These are phyloP conservation scores for Microcebus lehilahytsara DNA, from an alignment of 2,113 vertebrate genomes.

Conservation along the genomic window DNA sequence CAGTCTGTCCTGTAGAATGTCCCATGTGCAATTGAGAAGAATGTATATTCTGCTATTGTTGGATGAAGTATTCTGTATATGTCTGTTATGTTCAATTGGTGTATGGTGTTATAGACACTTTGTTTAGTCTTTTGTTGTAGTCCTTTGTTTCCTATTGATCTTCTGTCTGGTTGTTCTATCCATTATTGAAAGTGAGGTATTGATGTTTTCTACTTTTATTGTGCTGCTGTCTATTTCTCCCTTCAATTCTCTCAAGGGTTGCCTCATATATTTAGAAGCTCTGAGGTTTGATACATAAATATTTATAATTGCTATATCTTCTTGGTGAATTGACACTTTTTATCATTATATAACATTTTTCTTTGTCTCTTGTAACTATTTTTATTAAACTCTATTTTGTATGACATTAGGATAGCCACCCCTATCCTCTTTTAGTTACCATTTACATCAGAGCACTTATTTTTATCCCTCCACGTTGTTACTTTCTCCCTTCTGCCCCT, in stretches of 20 bases:
- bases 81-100: not conserved
- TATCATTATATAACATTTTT: not conserved
- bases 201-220: not conserved
- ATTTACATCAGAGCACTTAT: not conserved
- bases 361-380: not conserved
- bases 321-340: not conserved
- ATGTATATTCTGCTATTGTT: not conserved
- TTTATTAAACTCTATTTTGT: not conserved
- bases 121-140: not conserved
- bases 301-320: slow-evolving; percentile 21
- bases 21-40: not conserved
- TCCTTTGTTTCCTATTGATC: not conserved
- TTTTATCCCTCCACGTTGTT: not conserved
- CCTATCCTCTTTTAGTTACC: not conserved
- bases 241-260: not conserved
- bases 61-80: not conserved
- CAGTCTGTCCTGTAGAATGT: not conserved
- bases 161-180: not conserved
- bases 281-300: not conserved
- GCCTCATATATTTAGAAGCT: not conserved
- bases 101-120: not conserved
- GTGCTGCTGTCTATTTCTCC: not conserved
- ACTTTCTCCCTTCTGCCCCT: not conserved
- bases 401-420: not conserved
- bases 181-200: not conserved